Base-by-base conservation (phyloP, 2,888 invertebrate genomes). In the Lacanobia wlatinum region DNA sequence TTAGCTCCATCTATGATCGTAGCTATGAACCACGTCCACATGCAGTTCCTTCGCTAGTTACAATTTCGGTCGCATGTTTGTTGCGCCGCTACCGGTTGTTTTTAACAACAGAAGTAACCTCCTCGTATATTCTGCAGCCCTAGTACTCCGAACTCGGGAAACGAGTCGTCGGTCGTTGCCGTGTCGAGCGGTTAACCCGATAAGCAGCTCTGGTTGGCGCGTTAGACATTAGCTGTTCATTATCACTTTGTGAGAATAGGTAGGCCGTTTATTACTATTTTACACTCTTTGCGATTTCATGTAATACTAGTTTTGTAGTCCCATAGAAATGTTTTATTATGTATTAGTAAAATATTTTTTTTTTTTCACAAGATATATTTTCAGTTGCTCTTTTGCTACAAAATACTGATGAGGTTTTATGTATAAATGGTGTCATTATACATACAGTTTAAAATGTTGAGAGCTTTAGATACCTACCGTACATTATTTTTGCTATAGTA, bases 1-100 rank as follows among this genome's bases (percentile, higher is more conserved):
- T 28, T 21, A 66, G 46, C 66, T 82, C 78, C 78, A 76, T 76
- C 82, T 78, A 53, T 46, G 1, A 14, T 12, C 28, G 0, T 14
- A 7, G 1, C 0, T 0, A 6, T 12, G 21, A 66, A 76, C 2
- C 50, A 48, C 14, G 5, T 56, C 4, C n/a, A 12, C 9, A 46
- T 18, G 4, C 23, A 18, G 0, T 38, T 7, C 10, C 0, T n/a
- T 48, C 2, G 1, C 4, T 69, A 68, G 60, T 64, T 68, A 64
- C 6, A 12, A 69, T 18, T 38, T 14, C 4, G 0, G 4, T 23
- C 64, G 34, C 55, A 40, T 8, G 14, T 10, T 18, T 7, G n/a
- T 1, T 4, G 34, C n/a, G 16, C 38, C 74, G 38, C 48, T 50
- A 56, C 0, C 21, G n/a, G n/a, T 38, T 12, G 4, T n/a, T 28